Percentiles rank a stretch among this genome's conserved stretches.
Evolutionary conservation across 2,888 invertebrate genomes (phyloP).

Genomic region (Cataglyphis cursor): DNA sequence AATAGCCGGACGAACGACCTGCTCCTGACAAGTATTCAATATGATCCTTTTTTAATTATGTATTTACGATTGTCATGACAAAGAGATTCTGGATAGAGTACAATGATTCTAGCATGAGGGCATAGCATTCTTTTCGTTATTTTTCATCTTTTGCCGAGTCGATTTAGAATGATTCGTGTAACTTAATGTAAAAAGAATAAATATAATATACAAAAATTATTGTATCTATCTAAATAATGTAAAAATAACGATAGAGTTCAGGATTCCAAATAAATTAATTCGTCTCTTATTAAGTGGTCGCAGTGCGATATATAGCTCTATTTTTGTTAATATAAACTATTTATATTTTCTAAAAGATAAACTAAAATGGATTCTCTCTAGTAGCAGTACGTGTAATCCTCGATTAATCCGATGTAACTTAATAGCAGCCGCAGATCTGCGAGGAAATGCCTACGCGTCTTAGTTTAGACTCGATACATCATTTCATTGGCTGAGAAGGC

Average conservation of each 20-base stretch:
- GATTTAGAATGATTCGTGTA: neutral
- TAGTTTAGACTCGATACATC: conserved; percentile 47
- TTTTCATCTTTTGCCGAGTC: neutral
- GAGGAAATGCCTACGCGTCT: conserved; percentile 27
- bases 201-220: neutral
- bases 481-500: conserved; percentile 42
- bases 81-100: neutral
- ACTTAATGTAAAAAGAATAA: neutral
- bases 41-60: conserved; percentile 41
- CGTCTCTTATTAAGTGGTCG: neutral
- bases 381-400: neutral
- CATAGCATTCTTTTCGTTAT: neutral
- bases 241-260: neutral
- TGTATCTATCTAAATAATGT: neutral
- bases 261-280: conserved; percentile 22
- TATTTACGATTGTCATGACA: neutral
- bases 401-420: neutral
- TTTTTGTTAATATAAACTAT: neutral
- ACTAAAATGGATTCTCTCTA: neutral
- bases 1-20: conserved; percentile 30
- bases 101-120: neutral
- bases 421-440: neutral
- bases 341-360: neutral
- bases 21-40: conserved; percentile 9
- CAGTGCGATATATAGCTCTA: neutral